phyloP scores from a whole-genome alignment of 2,888 invertebrate species.

The Endotricha flammealis region DNA sequence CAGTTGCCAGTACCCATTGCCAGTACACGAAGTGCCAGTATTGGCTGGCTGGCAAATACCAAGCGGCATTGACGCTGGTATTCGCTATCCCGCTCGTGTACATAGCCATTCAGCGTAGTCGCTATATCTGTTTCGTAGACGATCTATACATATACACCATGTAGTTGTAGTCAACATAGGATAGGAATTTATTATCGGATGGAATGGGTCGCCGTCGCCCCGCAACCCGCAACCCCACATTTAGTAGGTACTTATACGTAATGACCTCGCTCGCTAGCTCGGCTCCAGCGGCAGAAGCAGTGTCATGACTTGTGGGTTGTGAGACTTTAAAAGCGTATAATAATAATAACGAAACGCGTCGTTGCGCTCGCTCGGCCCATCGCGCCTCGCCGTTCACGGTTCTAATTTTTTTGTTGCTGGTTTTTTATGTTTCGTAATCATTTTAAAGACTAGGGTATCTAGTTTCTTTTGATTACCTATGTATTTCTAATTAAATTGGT shows the following conservation, averaged over 20 bases:
- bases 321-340: constrained; percentile 22
- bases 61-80: constrained; percentile 37
- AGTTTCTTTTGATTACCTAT: no score
- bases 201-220: constrained; percentile 36
- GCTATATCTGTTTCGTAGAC: constrained; percentile 24
- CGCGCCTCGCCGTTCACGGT: no score
- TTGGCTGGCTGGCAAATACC: constrained; percentile 58
- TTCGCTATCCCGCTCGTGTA: constrained; percentile 39
- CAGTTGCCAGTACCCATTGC: constrained; percentile 44
- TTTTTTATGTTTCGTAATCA: no score
- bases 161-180: constrained; percentile 24
- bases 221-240: no score
- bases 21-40: constrained; percentile 57
- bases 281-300: constrained; percentile 30
- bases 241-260: constrained; percentile 23
- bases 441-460: no score
- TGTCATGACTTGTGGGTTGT: constrained; percentile 14
- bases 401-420: no score
- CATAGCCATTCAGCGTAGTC: constrained; percentile 14
- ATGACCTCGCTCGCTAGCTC: constrained; percentile 43
- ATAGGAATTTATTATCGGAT: constrained; percentile 36
- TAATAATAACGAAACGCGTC: constrained; percentile 45
- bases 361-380: no score
- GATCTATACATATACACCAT: constrained; percentile 25
- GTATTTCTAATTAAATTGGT: no score